Evolutionary conservation across 2,113 vertebrate genomes (phyloP), one percentile per base, ranked within the genome.

Genomic region (Onychostruthus taczanowskii): DNA sequence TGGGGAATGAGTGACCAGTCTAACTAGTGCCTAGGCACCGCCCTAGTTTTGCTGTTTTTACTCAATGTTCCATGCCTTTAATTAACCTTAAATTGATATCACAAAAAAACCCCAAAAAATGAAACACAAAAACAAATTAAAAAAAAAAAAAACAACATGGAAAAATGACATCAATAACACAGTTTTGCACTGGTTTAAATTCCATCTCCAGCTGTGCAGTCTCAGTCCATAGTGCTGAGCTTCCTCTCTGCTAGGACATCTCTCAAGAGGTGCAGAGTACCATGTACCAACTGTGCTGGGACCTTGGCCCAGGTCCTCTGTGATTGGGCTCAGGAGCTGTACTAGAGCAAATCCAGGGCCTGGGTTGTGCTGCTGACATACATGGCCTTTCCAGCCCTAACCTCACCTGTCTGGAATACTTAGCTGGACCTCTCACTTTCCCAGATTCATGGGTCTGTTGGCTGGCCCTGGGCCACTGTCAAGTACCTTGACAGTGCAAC

Each of bases 211-310:
- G 2, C 39, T 62, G 15, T n/a, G 9, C 28, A 2, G 6, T 69
- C 21, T 66, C n/a, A 70, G 12, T 19, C 19, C 4, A 15, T 4
- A 80, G 10, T 33, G 22, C 1, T 58, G 23, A 76, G 3, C 33
- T 87, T 61, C 14, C 18, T 68, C 35, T 50, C 11, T 43, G 11
- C 53, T n/a, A 3, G 11, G 15, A 9, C 19, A 5, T 27, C 7
- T 30, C 23, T 78, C 18, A 28, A n/a, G 46, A 0, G 0, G 6
- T 20, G 11, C 24, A 35, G 19, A 28, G 7, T 35, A 8, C 0
- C 0, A 68, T 6, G 15, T 5, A 35, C 7, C 5, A 17, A 13
- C 16, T 61, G 14, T 31, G 6, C 11, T 72, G 28, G 21, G 10
- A 52, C 4, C 18, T 52, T 74, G 30, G 30, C 6, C 10, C 12